phyloP scores from a whole-genome alignment of 2,888 invertebrate genomes.

The Hirtodrosophila trivittata region DNA sequence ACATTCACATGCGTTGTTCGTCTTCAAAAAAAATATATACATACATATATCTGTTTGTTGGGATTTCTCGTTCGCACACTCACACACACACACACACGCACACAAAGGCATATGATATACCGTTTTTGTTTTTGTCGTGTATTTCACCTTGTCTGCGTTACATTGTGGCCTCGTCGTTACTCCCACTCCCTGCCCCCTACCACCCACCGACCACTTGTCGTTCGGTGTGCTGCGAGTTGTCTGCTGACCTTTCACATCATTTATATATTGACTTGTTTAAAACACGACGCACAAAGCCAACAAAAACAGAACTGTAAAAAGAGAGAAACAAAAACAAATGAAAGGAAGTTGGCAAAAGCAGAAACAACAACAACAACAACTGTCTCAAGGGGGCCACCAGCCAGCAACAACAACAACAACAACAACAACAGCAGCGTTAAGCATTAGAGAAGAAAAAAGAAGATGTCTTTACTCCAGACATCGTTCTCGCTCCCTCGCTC shows the following conservation, averaged over 20 bases:
- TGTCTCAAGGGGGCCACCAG: constrained; percentile 62
- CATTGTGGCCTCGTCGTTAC: constrained; percentile 36
- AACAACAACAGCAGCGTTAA: constrained; percentile 18
- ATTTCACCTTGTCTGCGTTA: constrained; percentile 53
- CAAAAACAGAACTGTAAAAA: constrained; percentile 34
- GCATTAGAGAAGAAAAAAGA: background rate
- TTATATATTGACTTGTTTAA: constrained; percentile 77
- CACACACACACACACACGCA: constrained; percentile 3
- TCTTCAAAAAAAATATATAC: constrained; percentile 13
- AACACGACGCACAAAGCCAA: constrained; percentile 55
- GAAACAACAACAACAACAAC: constrained; percentile 31
- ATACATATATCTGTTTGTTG: constrained; percentile 36
- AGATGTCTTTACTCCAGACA: constrained; percentile 34
- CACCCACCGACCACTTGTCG: constrained; percentile 36
- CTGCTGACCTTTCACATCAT: constrained; percentile 75
- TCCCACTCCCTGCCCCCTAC: constrained; percentile 5
- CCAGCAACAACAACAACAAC: constrained; percentile 26
- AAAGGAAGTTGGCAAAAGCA: constrained; percentile 40
- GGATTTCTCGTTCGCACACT: constrained; percentile 21
- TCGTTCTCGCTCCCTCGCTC: constrained; percentile 10
- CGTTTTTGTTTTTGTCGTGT: constrained; percentile 53
- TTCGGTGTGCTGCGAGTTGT: constrained; percentile 51
- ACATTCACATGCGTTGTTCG: constrained; percentile 30
- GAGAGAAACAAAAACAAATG: constrained; percentile 43
- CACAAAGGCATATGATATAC: constrained; percentile 16